These are phyloP conservation scores for Drosophila kanapiae DNA, from an alignment of 1,140 invertebrate genomes.

Conservation along the genomic window DNA sequence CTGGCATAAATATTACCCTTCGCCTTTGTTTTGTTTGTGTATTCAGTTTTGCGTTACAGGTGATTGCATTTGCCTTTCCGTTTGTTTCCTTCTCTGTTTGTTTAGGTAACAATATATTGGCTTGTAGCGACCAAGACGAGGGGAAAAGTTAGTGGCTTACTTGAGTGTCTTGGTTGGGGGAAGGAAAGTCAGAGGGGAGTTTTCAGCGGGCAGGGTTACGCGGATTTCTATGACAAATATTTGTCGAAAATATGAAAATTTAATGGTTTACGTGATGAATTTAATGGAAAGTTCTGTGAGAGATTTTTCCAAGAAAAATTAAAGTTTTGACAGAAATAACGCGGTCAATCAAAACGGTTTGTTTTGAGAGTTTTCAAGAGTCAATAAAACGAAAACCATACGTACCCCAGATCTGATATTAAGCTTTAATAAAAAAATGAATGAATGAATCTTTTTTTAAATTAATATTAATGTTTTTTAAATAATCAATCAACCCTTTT, in stretches of 20 bases:
- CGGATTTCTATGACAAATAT: constrained; percentile 51
- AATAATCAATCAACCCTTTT: constrained; percentile 6
- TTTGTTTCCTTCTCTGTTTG: constrained; percentile 52
- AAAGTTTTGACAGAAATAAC: neutral
- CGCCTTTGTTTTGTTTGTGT: constrained; percentile 72
- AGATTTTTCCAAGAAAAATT: neutral
- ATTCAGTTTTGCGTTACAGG: constrained; percentile 80
- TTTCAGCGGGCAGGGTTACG: constrained; percentile 30
- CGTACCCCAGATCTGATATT: too few species aligned
- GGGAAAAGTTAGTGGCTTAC: constrained; percentile 23
- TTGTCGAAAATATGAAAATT: constrained; percentile 49
- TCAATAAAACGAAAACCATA: too few species aligned
- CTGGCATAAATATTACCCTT: constrained; percentile 60
- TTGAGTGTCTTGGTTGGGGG: neutral
- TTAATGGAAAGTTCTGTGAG: neutral
- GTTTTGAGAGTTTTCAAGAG: too few species aligned
- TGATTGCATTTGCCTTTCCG: constrained; percentile 71
- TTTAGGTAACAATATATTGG: constrained; percentile 73
- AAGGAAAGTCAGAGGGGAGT: constrained; percentile 10
- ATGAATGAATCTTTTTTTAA: too few species aligned
- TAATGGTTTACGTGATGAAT: constrained; percentile 45
- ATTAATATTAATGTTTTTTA: neutral
- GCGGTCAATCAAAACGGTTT: too few species aligned
- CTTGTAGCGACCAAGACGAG: constrained; percentile 35
- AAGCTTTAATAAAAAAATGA: too few species aligned